A percentile compares a stretch with the other conserved stretches of the same genome.
Evolutionary conservation across 2,113 vertebrate species (phyloP).

Genomic region (Zapus hudsonius): DNA sequence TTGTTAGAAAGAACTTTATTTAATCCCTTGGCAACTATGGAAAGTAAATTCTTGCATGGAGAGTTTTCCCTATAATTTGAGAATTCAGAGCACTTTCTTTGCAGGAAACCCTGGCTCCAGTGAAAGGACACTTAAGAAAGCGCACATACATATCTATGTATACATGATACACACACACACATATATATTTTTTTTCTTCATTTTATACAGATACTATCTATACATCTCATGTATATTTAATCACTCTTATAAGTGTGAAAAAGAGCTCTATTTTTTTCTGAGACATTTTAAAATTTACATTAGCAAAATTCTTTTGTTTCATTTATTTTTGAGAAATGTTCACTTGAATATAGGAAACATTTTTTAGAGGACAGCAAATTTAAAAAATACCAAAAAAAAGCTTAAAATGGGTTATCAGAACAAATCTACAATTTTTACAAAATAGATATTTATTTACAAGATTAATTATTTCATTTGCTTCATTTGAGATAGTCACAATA

Average conservation of each 20-base stretch:
- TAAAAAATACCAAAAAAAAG: not conserved
- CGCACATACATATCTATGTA: not conserved
- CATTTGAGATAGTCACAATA: not conserved
- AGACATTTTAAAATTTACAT: not conserved
- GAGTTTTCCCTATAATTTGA: not conserved
- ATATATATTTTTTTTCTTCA: too few relatives aligned
- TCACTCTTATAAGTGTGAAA: constrained; percentile 17
- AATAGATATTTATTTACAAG: constrained; percentile 34
- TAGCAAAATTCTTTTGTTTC: not conserved
- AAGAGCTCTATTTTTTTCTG: not conserved
- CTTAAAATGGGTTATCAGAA: not conserved
- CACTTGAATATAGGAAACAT: not conserved
- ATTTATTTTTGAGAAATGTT: not conserved
- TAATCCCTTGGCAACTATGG: constrained; percentile 31
- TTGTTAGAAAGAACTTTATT: constrained; percentile 30
- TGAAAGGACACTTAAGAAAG: not conserved
- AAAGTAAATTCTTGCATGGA: not conserved
- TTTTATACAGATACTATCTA: not conserved
- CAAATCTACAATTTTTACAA: not conserved
- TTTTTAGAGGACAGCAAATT: constrained; percentile 25
- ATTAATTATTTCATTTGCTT: not conserved
- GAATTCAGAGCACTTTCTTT: not conserved
- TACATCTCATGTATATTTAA: constrained; percentile 10
- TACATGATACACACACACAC: not conserved
- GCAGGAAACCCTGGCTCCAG: constrained; percentile 6